A percentile compares a stretch with the other conserved stretches of the same genome.
Conservation (phyloP, 2,797 vertebrate species). For the Mus spretus region DNA sequence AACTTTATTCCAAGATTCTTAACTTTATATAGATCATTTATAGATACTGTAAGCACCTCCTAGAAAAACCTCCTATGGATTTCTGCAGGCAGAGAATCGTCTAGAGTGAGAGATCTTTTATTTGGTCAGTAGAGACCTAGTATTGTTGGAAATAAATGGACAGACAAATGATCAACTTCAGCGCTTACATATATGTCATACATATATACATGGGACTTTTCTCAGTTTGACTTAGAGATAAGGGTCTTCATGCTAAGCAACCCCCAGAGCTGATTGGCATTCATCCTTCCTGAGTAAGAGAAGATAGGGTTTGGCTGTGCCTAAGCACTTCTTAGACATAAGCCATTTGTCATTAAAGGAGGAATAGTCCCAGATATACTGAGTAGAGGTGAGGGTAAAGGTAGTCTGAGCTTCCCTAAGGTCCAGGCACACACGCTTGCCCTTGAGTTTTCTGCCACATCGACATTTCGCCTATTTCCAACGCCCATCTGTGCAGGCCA, state of each 20-base stretch:
- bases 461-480: constrained; percentile 74
- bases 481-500: constrained; percentile 82
- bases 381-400: background rate
- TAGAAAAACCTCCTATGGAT: background rate
- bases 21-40: constrained; percentile 1
- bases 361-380: background rate
- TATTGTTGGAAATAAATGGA: constrained; percentile 35
- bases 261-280: background rate
- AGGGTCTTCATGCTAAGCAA: background rate
- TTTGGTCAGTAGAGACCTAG: background rate
- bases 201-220: background rate
- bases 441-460: constrained; percentile 75
- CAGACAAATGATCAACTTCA: background rate
- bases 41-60: background rate
- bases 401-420: background rate
- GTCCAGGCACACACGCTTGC: constrained; percentile 36
- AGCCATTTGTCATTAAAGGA: background rate
- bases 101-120: background rate
- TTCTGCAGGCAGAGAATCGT: background rate
- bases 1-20: background rate
- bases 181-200: background rate
- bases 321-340: background rate
- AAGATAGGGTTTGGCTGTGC: background rate
- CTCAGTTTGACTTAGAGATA: background rate
- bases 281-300: background rate